Base-by-base conservation (phyloP, 1,140 invertebrate genomes). In the Ceratina calcarata region DNA sequence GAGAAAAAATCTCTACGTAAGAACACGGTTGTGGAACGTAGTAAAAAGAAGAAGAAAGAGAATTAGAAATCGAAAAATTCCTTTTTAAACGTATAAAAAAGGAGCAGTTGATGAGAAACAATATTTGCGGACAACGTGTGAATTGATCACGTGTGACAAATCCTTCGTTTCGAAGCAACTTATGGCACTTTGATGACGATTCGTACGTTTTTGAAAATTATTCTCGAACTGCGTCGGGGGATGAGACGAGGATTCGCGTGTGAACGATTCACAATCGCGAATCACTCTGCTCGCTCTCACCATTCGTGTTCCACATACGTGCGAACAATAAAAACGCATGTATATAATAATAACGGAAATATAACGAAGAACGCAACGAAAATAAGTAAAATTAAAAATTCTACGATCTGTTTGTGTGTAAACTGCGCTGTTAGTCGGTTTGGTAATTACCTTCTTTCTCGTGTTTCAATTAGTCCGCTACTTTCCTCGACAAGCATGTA, bases 381-480 rank as follows among this genome's bases (percentile, higher is more conserved):
- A 85, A 61, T 18, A 77, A 49, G 32, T 55, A 74, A 81, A 66
- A 69, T 70, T 7, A 45, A 85, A 83, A 75, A 49, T 82, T 82
- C 78, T 86, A 85, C 88, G 84, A 86, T 79, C 86, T 83, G 86
- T 83, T 45, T 45, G 37, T 10, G 37, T 7, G 37, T 45, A 10
- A 82, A 88, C 85, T 77, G 68, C 79, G 84, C 86, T 87, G 80
- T 83, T 88, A 87, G 55, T 55, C 84, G 77, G 78, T 87, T 84
- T 65, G 85, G 91, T 92, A 92, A 88, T 92, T 92, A 92, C 91
- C 91, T 91, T 91, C 85, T 67, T 87, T 77, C 51, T 86, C 68
- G 68, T 80, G 66, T 85, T 84, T 88, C 78, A 75, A 87, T 87
- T 86, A 87, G 75, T 78, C 80, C 15, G 70, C 70, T 74, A 79